phyloP scores from a whole-genome alignment of 2,113 vertebrate genomes.

The Pungitius pungitius region DNA sequence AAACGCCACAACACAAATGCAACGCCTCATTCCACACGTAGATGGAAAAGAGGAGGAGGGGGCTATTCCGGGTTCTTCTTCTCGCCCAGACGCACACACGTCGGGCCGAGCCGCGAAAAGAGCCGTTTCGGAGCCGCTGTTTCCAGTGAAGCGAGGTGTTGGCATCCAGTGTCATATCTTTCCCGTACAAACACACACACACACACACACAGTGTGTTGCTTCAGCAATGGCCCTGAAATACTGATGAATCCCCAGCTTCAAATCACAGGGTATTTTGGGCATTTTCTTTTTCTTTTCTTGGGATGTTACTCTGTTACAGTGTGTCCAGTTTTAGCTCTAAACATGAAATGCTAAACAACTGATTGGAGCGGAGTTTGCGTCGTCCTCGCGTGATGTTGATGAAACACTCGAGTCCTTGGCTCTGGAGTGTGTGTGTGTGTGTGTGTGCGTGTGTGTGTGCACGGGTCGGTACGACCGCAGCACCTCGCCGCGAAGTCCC shows the following conservation, averaged over 20 bases:
- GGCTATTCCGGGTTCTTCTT: slow-evolving; percentile 30
- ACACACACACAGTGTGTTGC: not conserved
- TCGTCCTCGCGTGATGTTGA: slow-evolving; percentile 29
- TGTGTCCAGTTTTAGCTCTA: not conserved
- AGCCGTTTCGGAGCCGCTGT: slow-evolving; percentile 36
- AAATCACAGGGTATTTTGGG: not conserved
- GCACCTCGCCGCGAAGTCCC: slow-evolving; percentile 36
- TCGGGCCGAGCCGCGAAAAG: slow-evolving; percentile 15
- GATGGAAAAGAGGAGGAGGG: slow-evolving; percentile 29
- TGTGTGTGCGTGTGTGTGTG: not conserved
- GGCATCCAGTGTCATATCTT: not conserved
- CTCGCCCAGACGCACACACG: slow-evolving; percentile 35
- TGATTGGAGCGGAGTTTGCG: slow-evolving; percentile 27
- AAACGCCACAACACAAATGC: slow-evolving; percentile 18
- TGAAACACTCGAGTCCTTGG: slow-evolving; percentile 45
- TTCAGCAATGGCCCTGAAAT: not conserved
- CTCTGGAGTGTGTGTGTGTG: slow-evolving; percentile 29
- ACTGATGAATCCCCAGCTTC: not conserved
- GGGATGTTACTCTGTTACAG: not conserved
- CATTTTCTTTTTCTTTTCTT: not conserved
- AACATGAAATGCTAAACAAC: too few relatives aligned
- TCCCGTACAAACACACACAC: not conserved
- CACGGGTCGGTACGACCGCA: slow-evolving; percentile 35
- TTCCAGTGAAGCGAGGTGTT: slow-evolving; percentile 23
- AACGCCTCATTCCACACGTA: slow-evolving; percentile 5